These are phyloP conservation scores for Deilephila porcellus DNA, from an alignment of 2,888 invertebrate species.

Conservation along the genomic window DNA sequence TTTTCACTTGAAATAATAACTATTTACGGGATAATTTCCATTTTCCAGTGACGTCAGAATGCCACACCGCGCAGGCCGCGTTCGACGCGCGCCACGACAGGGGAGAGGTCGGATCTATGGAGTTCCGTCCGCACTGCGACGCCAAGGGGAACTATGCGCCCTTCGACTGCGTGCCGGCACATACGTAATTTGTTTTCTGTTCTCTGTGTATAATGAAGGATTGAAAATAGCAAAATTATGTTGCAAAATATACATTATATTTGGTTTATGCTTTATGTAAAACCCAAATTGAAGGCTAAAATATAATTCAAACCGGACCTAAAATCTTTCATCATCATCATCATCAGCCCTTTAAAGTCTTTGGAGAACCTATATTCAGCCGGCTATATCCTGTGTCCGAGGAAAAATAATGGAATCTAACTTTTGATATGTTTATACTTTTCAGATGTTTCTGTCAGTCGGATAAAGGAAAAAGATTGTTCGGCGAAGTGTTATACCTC, in stretches of 20 bases:
- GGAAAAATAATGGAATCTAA: background rate
- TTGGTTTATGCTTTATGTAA: no score
- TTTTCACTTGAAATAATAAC: no score
- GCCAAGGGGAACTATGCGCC: conserved; percentile 85
- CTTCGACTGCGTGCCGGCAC: conserved; percentile 86
- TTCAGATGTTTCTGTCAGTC: conserved; percentile 87
- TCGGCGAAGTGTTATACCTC: conserved; percentile 86
- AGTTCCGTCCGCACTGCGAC: conserved; percentile 86
- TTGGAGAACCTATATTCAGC: background rate
- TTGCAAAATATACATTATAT: no score
- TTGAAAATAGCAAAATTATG: no score
- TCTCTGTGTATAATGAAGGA: background rate
- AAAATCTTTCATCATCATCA: no score
- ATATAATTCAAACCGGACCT: no score
- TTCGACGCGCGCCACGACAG: conserved; percentile 77
- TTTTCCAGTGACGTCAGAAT: conserved; percentile 66
- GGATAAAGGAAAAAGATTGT: conserved; percentile 86
- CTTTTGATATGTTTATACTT: conserved; percentile 32
- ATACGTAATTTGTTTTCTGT: conserved; percentile 80
- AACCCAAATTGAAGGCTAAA: no score
- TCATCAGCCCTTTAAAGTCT: no score
- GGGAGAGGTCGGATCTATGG: conserved; percentile 82
- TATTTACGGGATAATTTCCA: no score
- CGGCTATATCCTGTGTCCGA: background rate
- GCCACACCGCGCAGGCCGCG: conserved; percentile 70